Evolutionary conservation across 2,888 invertebrate genomes (phyloP).

Genomic region (Drosophila neotestacea): DNA sequence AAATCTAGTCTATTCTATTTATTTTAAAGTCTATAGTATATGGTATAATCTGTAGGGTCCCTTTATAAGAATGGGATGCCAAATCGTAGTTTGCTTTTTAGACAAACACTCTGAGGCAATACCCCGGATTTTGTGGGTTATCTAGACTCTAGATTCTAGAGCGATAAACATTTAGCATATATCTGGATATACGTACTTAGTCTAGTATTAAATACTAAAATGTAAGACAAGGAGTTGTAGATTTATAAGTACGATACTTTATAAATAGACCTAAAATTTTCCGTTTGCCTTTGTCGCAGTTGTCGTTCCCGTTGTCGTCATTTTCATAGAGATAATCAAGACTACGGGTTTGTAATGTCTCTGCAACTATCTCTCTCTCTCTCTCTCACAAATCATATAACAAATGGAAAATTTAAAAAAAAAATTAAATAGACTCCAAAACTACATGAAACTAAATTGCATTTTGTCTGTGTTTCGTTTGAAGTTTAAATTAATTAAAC

Average conservation of each 20-base stretch:
- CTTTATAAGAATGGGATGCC: neutral
- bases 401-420: slow-evolving; percentile 46
- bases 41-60: neutral
- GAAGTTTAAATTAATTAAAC: slow-evolving; percentile 7
- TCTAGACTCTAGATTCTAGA: slow-evolving; percentile 1
- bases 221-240: slow-evolving; percentile 33
- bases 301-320: slow-evolving; percentile 27
- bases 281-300: slow-evolving; percentile 65
- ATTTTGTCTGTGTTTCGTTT: neutral
- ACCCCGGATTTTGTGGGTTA: slow-evolving; percentile 5
- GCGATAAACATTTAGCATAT: slow-evolving; percentile 28
- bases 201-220: slow-evolving; percentile 32
- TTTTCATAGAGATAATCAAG: slow-evolving; percentile 61
- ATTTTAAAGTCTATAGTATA: neutral
- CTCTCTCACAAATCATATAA: slow-evolving; percentile 54
- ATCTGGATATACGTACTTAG: slow-evolving; percentile 10
- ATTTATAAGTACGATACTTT: slow-evolving; percentile 43
- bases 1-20: slow-evolving; percentile 1
- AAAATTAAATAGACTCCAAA: slow-evolving; percentile 21
- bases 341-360: slow-evolving; percentile 49
- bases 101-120: neutral
- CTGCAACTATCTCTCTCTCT: slow-evolving; percentile 41
- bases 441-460: neutral
- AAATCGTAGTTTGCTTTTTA: neutral
- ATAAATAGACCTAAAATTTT: slow-evolving; percentile 72